Base-by-base conservation (phyloP, 2,888 invertebrate genomes). In the Ceriagrion tenellum region DNA sequence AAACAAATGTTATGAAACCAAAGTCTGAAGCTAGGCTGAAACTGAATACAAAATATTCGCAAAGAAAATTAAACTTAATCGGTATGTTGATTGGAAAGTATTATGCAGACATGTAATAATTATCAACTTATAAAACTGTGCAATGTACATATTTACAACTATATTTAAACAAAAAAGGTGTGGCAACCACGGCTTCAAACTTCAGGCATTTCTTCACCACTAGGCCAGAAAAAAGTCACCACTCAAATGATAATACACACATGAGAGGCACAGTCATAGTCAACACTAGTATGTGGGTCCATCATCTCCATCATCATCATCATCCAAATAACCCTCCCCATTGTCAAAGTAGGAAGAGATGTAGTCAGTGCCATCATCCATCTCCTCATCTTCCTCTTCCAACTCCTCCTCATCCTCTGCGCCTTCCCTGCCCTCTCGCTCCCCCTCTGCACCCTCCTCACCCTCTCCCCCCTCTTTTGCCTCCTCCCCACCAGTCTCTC, bases 361-460 rank as follows among this genome's bases (percentile, higher is more conserved):
- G 96, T 99, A 99, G 96, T 99, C 99, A 47, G 98, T 99, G 40
- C 99, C 99, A 96, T 98, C 98, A 96, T 99, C 99, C 97, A 98
- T 98, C 97, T 99, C 99, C 96, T 98, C 98, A 96, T 99, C 98
- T 18, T 97, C 96, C 96, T 98, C 98, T 95, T 98, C 98, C 95
- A 97, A 97, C 95, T 98, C 98, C 95, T 98, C 97, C 89, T 97
- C 97, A 90, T 98, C 98, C 8, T 96, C 96, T 8, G 97, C 97
- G 0, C 97, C 97, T n/a, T 97, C 97, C 18, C 96, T 96, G n/a
- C 96, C 96, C 55, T 96, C 96, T 18, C 96, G 95, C 96, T 96
- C 97, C 69, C 97, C 97, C 95, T 96, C 97, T 95, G 97, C 97
- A 69, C 97, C 96, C 89, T 97, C 97, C 18, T 97, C 95, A 96